Conservation (phyloP, 2,113 vertebrate species). For the Pogonocichla stellata region DNA sequence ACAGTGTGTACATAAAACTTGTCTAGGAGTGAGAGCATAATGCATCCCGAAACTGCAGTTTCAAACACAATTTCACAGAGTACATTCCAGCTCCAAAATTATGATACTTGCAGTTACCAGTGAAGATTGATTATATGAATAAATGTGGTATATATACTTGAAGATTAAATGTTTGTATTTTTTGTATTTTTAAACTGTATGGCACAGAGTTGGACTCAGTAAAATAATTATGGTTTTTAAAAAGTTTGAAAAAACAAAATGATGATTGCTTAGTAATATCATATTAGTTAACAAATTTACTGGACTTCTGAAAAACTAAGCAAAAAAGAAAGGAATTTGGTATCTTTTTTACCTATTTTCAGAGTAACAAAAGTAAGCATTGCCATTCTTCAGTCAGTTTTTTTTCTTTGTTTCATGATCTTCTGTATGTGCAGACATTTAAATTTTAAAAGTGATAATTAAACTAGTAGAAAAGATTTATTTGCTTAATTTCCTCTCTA, state of each 20-base stretch:
- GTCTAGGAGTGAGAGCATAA: background rate
- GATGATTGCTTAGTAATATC: background rate
- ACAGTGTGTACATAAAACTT: background rate
- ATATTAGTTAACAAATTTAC: background rate
- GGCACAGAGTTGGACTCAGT: background rate
- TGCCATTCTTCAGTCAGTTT: background rate
- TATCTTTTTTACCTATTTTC: background rate
- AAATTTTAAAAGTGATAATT: background rate
- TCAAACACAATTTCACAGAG: background rate
- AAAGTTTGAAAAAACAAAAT: background rate
- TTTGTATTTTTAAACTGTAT: background rate
- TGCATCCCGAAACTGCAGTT: background rate
- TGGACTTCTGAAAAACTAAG: background rate
- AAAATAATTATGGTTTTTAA: background rate
- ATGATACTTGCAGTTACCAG: background rate
- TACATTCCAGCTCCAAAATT: background rate
- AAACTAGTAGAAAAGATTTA: background rate
- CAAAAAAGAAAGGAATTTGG: fast-evolving
- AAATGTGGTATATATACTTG: background rate
- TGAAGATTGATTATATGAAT: background rate
- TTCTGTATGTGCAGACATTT: background rate
- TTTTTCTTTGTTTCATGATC: background rate
- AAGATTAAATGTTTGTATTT: background rate
- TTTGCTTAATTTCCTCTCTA: background rate
- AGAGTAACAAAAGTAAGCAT: background rate